These are phyloP conservation scores for Atta texana DNA, from an alignment of 1,140 invertebrate species.

Conservation along the genomic window DNA sequence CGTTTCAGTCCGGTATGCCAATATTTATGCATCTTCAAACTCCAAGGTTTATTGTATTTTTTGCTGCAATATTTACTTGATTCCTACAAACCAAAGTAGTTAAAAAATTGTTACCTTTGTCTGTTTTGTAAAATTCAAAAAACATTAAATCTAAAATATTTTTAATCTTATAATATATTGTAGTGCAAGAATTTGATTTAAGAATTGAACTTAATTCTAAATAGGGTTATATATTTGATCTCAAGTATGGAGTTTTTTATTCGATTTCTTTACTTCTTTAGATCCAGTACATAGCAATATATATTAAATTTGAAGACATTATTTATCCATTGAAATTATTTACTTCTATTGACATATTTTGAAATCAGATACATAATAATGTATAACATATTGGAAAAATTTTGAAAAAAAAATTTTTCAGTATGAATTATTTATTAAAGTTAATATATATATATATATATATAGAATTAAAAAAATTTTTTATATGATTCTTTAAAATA, in stretches of 20 bases:
- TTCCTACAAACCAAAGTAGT: conserved; percentile 27
- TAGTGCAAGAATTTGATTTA: neutral
- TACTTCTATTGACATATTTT: too few relatives aligned
- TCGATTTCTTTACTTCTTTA: neutral
- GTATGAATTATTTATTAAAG: too few relatives aligned
- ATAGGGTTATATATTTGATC: neutral
- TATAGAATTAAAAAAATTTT: too few relatives aligned
- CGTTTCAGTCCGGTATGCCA: conserved; percentile 65
- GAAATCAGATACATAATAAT: too few relatives aligned
- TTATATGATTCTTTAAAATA: too few relatives aligned
- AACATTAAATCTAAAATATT: neutral
- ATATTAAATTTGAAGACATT: too few relatives aligned
- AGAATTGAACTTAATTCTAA: neutral
- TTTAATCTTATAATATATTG: neutral
- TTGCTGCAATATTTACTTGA: conserved; percentile 51
- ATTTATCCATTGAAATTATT: too few relatives aligned
- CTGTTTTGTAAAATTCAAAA: neutral
- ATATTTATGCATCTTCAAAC: conserved; percentile 50
- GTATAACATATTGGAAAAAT: too few relatives aligned
- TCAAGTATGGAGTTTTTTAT: neutral
- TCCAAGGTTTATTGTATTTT: conserved; percentile 49
- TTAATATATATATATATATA: too few relatives aligned
- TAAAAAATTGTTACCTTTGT: neutral
- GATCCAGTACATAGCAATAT: too few relatives aligned
- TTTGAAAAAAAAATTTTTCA: too few relatives aligned